Percentiles rank a stretch among this genome's conserved stretches.
Evolutionary conservation across 92 coral and sea anemone genomes (phyloP).

Genomic region (Isaurus tuberculatus): DNA sequence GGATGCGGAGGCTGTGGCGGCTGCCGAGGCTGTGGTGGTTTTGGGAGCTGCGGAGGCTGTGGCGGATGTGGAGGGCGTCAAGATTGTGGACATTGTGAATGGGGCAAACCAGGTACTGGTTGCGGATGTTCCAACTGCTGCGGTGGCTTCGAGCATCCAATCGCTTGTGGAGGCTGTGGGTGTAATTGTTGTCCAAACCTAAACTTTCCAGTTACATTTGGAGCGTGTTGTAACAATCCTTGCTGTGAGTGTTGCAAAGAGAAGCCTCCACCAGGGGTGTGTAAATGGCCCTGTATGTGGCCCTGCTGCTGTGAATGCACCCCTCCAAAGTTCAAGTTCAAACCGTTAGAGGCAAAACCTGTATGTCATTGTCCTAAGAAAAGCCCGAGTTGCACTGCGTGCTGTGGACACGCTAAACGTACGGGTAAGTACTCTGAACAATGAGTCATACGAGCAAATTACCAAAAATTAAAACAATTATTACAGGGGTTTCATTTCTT

Average conservation of each 20-base stretch:
- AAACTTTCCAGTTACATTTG: constrained; percentile 71
- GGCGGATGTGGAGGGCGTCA: constrained; percentile 56
- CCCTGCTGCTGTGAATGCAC: constrained; percentile 96
- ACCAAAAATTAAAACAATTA: too few species aligned
- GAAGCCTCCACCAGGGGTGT: constrained; percentile 81
- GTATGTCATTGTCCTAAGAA: constrained; percentile 86
- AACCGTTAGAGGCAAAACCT: constrained; percentile 86
- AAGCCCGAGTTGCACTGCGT: constrained; percentile 67
- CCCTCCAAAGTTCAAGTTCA: background rate
- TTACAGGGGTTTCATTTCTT: too few species aligned
- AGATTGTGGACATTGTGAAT: constrained; percentile 3
- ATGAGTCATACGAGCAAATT: too few species aligned
- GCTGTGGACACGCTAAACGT: constrained; percentile 56
- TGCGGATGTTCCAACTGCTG: constrained; percentile 64
- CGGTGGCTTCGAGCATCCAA: constrained; percentile 72
- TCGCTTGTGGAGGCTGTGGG: constrained; percentile 59
- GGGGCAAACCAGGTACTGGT: constrained; percentile 50
- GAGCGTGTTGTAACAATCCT: constrained; percentile 76
- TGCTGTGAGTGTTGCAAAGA: constrained; percentile 77
- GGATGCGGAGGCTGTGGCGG: constrained; percentile 61
- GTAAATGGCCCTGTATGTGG: constrained; percentile 98
- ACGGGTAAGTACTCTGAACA: background rate
- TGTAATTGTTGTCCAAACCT: constrained; percentile 67
- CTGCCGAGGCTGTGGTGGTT: constrained; percentile 51
- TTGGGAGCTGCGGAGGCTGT: constrained; percentile 58